Evolutionary conservation across 53 echinoderm and acorn worm species (phyloP), one percentile per base, ranked within the genome.

Genomic region (Holothuria leucospilota): DNA sequence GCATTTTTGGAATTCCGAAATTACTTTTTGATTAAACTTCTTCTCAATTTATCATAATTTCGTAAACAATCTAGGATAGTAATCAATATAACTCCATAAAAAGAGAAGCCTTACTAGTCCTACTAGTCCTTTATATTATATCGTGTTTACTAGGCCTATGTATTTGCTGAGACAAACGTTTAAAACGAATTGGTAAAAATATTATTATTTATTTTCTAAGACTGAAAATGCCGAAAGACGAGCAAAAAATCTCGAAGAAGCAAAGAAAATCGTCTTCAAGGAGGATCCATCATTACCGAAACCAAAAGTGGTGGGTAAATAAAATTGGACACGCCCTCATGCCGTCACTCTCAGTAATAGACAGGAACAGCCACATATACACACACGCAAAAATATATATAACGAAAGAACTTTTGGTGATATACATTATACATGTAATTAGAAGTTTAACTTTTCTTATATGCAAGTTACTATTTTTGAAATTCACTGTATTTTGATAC

Each of bases 201-300:
- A 6, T 34, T 14, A 25, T 25, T 14, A 21, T 21, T 88, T 83
- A 18, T 68, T 39, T 83, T 40, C 38, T 1, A 78, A 94, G 94
- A 86, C 91, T 12, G 94, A 94, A 49, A 90, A 94, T 84, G 84
- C 85, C 23, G 94, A 94, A 49, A 89, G 87, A 64, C 82, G 94
- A 64, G 91, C 86, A 59, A 91, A 92, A 81, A 94, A 94, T 65
- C 85, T 94, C 6, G 92, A 89, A 25, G 91, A 94, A 72, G 94
- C 94, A 27, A 94, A 92, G 69, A 89, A 94, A 87, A 90, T 92
- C 16, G 78, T 53, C 20, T 87, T 94, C 20, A 41, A 89, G 30
- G 92, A 92, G 56, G 91, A 94, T 85, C 56, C 89, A 6, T 62
- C 49, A 29, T 82, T 94, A 20, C 90, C 94, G 6, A 56, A 53